A percentile compares a stretch with the other conserved stretches of the same genome.
These are phyloP conservation scores for Scaptomyza reducta DNA, from an alignment of 2,888 invertebrate genomes.

Conservation along the genomic window DNA sequence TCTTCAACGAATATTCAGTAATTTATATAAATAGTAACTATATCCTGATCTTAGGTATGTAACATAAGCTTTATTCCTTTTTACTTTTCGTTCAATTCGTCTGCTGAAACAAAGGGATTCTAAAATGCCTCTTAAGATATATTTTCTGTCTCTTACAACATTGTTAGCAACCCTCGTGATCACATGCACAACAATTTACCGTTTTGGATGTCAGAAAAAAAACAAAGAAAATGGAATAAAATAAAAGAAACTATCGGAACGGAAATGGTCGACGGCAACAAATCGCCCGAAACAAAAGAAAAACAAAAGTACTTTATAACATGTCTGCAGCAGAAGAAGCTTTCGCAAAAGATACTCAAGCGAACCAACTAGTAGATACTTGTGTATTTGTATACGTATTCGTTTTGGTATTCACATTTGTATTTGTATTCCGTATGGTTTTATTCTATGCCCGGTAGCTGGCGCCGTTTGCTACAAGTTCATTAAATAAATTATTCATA, in stretches of 20 bases:
- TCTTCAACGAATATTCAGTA: no score
- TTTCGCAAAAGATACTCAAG: constrained; percentile 41
- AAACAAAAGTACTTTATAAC: constrained; percentile 73
- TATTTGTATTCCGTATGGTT: constrained; percentile 24
- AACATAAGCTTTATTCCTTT: no score
- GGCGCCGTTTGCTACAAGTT: constrained; percentile 66
- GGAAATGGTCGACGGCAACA: constrained; percentile 64
- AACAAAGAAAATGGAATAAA: constrained; percentile 29
- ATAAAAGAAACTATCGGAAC: constrained; percentile 57
- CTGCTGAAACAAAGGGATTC: no score
- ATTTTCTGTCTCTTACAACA: neutral
- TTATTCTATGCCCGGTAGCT: constrained; percentile 27
- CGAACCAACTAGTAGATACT: constrained; percentile 50
- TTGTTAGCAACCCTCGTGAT: constrained; percentile 30
- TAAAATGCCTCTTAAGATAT: neutral
- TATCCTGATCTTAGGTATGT: no score
- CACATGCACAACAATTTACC: constrained; percentile 35
- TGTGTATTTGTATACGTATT: constrained; percentile 16
- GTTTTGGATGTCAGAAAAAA: constrained; percentile 57
- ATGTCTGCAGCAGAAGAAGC: constrained; percentile 59
- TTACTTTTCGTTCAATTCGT: no score
- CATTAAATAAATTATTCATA: constrained; percentile 83
- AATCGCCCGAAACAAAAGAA: constrained; percentile 69
- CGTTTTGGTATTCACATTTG: constrained; percentile 18
- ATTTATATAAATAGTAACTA: no score